phyloP scores from a whole-genome alignment of 2,888 invertebrate genomes.

The Calameuta idolon region DNA sequence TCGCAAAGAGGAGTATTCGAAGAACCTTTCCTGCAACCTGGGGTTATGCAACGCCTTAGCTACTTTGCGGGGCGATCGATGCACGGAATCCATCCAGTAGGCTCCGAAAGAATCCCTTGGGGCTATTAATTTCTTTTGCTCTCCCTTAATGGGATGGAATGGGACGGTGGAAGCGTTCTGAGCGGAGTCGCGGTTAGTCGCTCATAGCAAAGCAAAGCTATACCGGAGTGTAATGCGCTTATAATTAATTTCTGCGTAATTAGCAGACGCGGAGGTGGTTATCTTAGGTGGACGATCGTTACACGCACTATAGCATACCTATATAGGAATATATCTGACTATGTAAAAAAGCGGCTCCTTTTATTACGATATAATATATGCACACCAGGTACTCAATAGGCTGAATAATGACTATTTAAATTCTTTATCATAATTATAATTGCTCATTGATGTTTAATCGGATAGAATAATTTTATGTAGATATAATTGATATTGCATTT shows the following conservation, averaged over 20 bases:
- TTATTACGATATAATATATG: neutral
- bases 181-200: neutral
- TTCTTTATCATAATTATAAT: neutral
- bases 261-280: constrained; percentile 50
- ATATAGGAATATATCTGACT: neutral
- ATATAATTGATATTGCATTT: neutral
- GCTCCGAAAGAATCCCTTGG: neutral
- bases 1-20: neutral
- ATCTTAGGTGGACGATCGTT: constrained; percentile 54
- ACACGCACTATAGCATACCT: constrained; percentile 18
- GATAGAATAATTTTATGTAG: neutral
- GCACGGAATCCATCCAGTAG: neutral
- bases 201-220: constrained; percentile 3
- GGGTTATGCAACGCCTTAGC: neutral
- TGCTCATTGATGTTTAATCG: neutral
- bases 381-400: neutral
- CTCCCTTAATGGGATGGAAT: neutral
- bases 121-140: neutral
- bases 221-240: constrained; percentile 42
- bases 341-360: neutral
- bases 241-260: constrained; percentile 61
- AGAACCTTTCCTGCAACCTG: neutral
- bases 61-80: neutral
- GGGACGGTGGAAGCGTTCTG: neutral
- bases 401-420: neutral